Percentiles rank a stretch among this genome's conserved stretches.
These are phyloP conservation scores for Sceloporus undulatus DNA, from an alignment of 2,113 vertebrate genomes.

Conservation along the genomic window DNA sequence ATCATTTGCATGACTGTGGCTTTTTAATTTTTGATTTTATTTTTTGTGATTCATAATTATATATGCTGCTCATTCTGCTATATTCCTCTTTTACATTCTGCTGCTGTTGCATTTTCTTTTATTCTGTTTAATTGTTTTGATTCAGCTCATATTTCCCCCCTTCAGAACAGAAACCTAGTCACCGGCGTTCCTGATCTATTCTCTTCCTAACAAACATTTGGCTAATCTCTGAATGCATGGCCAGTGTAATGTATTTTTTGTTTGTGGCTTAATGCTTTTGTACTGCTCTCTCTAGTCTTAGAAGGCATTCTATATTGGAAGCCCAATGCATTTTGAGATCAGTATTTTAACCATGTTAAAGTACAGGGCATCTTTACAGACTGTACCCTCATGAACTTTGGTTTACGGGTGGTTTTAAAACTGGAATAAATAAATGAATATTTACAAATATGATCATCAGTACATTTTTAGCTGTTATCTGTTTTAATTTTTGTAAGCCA, in stretches of 20 bases:
- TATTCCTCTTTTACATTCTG: conserved; percentile 17
- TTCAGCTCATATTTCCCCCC: background rate
- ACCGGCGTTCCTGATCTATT: conserved; percentile 1
- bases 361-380: too few relatives aligned
- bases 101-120: background rate
- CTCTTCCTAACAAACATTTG: conserved; percentile 38
- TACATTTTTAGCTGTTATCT: too few relatives aligned
- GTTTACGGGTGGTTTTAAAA: too few relatives aligned
- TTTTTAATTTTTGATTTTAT: background rate
- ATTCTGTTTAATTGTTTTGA: conserved; percentile 7
- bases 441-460: too few relatives aligned
- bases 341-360: conserved; percentile 17
- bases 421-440: too few relatives aligned
- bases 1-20: conserved; percentile 5
- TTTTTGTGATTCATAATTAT: background rate
- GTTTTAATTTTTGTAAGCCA: too few relatives aligned
- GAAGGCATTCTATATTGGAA: conserved; percentile 27
- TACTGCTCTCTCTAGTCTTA: background rate
- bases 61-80: conserved; percentile 15
- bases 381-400: too few relatives aligned
- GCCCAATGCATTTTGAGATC: background rate
- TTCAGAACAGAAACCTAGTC: conserved; percentile 7
- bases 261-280: background rate
- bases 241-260: conserved; percentile 40
- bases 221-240: background rate